Base-by-base conservation (phyloP, 1,140 invertebrate genomes). In the Danaus plexippus region DNA sequence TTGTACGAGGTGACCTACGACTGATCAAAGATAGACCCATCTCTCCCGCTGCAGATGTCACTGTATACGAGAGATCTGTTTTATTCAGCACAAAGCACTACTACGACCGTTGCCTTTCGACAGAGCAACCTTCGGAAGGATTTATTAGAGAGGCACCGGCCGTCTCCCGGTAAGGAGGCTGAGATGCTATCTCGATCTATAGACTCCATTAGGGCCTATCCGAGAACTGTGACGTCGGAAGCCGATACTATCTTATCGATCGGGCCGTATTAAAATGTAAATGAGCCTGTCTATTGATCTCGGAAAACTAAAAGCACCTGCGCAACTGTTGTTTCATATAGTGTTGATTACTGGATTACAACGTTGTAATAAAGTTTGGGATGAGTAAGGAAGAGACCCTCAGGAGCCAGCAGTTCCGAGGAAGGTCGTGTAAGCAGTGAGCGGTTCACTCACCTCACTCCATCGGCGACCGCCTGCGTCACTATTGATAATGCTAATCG, bases 231-330 rank as follows among this genome's bases (percentile, higher is more conserved):
- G 52, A 53, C 54, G 53, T 47, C 45, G 42, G 46, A 43, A 51
- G 41, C 22, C 43, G 57, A 59, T 63, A 55, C 48, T 45, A 52
- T 59, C 57, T 55, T 54, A 63, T 63, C 53, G 45, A 57, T 58
- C 59, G 45, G 9, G 50, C 61, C 61, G 61, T 59, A 63, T 63
- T 63, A 59, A 55, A 47, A 63, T 63, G 61, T 58, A 59, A 63
- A 63, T 63, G 61, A 59, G 57, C 59, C 13, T 15, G 9, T 22
- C 52, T 32, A 47, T 51, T 22, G 49, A 22, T 44, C 47, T 49
- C 3, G 54, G 43, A 18, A n/a, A 11, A 51, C n/a, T 40, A 41
- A 44, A 9, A 12, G 32, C 51, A 52, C 51, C 43, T 52, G 51
- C 22, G 43, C 12, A 11, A 52, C 9, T 41, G 15, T 46, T 15